Evolutionary conservation across 2,888 invertebrate species (phyloP), one percentile per base, ranked within the genome.

Genomic region (Ophion ellenae): DNA sequence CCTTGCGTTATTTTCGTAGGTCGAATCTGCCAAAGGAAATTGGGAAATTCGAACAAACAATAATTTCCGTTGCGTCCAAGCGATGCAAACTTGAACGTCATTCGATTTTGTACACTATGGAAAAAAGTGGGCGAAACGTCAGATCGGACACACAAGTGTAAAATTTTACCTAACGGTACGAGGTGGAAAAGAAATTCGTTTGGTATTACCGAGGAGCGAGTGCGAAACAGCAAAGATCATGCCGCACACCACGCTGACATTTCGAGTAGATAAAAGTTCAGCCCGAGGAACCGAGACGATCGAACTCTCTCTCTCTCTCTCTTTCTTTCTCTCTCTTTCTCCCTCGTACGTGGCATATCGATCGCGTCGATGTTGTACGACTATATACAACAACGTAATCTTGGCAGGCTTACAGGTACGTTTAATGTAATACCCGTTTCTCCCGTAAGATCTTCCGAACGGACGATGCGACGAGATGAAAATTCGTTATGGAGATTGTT

Each of bases 401-500:
- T 57, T 45, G 28, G 61, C 11, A 45, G 71, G 36, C 66, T 59
- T n/a, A 17, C 47, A 73, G 59, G 57, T 59, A 11, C 59, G n/a
- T 73, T 59, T 73, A 73, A 45, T 45, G 59, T 73, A 73, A 59
- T 59, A 73, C 14, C 7, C 32, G 71, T 59, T 24, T 45, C 45
- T 45, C 45, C 45, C 11, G 47, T 17, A 17, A 10, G 45, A 32
- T 24, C 14, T 36, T 67, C 9, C 36, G 64, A 36, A 66, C 53
- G 71, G 32, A 64, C 71, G 64, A 40, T 20, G 32, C 32, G 32
- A 32, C 32, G 71, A 53, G 40, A 53, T 66, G 45, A 20, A 80
- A 57, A 53, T 74, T 79, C 71, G 32, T 80, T 53, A 73, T 66
- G 66, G 71, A 53, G 71, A 80, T 80, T 47, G 57, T 80, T 80